Evolutionary conservation across 2,888 invertebrate genomes (phyloP).

Genomic region (Meta bourneti): DNA sequence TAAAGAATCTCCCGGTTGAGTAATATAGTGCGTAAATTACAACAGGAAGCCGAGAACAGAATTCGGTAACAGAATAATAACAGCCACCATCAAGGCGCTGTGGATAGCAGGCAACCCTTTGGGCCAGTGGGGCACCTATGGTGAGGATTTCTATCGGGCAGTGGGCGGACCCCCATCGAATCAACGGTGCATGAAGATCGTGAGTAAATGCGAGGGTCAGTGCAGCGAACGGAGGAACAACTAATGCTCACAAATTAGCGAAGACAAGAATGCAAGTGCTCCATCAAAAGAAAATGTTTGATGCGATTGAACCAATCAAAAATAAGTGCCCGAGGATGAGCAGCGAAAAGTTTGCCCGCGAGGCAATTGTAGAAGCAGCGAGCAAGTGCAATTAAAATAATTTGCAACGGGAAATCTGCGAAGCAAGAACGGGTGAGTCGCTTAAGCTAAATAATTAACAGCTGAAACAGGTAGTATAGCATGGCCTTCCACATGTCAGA

Average conservation of each 20-base stretch:
- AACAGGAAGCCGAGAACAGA: slow-evolving; percentile 10
- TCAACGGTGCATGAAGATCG: slow-evolving; percentile 41
- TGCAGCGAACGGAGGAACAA: slow-evolving; percentile 16
- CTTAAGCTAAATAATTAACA: too few species aligned
- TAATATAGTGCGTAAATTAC: slow-evolving; percentile 9
- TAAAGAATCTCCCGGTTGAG: slow-evolving; percentile 13
- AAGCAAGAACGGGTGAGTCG: neutral
- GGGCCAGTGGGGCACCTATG: slow-evolving; percentile 46
- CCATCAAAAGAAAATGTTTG: neutral
- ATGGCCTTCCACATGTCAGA: too few species aligned
- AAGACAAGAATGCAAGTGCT: neutral
- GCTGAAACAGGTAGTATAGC: too few species aligned
- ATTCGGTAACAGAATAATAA: slow-evolving; percentile 9
- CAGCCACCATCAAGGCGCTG: neutral
- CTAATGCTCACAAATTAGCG: slow-evolving; percentile 37
- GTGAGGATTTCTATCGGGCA: slow-evolving; percentile 18
- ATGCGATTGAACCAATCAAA: neutral
- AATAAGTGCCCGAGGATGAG: neutral
- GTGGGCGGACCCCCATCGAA: slow-evolving; percentile 22
- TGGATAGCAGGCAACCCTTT: slow-evolving; percentile 10
- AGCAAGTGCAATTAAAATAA: slow-evolving; percentile 12
- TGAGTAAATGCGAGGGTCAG: slow-evolving; percentile 39
- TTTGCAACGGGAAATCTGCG: slow-evolving; percentile 1
- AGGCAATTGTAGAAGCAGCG: neutral
- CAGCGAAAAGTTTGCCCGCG: neutral